Evolutionary conservation across 2,888 invertebrate genomes (phyloP), one percentile per base, ranked within the genome.

Genomic region (Germaria angustata): DNA sequence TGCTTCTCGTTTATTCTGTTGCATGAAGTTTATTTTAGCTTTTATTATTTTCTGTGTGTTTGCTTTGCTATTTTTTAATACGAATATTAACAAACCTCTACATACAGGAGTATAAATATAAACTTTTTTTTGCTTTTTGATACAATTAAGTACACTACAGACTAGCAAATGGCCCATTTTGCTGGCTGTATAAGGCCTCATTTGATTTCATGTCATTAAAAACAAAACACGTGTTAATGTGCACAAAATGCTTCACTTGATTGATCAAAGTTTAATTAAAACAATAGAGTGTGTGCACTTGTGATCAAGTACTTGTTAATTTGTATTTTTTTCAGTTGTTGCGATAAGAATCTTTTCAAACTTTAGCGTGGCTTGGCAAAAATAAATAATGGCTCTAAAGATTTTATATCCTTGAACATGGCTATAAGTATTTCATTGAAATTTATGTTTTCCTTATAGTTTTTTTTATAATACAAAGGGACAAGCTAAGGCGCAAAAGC

Each of bases 221-320:
- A 22, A 41, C 34, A 68, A 34, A 68, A 39, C 41, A 66, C 20
- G 49, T 59, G 57, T 79, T 73, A 66, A 51, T 66, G 41, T 73
- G 41, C 17, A 53, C 65, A 80, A 61, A 53, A 59, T 68, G 20
- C 61, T 68, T 51, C 51, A 80, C 59, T 80, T 73, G 72, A 80
- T 61, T 73, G 79, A 73, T 73, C 72, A 72, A 73, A 80, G 79
- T 80, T 73, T 80, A 73, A 80, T 80, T 73, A 36, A 79, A 66
- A 59, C 51, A 66, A 66, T 53, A 36, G 66, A 72, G 51, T 59
- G 49, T 28, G 11, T 7, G 44, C 34, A 49, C 63, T 55, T 57
- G 61, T 32, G 39, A 61, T 63, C 41, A 61, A 59, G 46, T 36
- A 46, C 61, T 51, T 44, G 41, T 41, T 39, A 61, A 61, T 55